Evolutionary conservation across 2,888 invertebrate species (phyloP).

Genomic region (Hydroisotoma schaefferi): DNA sequence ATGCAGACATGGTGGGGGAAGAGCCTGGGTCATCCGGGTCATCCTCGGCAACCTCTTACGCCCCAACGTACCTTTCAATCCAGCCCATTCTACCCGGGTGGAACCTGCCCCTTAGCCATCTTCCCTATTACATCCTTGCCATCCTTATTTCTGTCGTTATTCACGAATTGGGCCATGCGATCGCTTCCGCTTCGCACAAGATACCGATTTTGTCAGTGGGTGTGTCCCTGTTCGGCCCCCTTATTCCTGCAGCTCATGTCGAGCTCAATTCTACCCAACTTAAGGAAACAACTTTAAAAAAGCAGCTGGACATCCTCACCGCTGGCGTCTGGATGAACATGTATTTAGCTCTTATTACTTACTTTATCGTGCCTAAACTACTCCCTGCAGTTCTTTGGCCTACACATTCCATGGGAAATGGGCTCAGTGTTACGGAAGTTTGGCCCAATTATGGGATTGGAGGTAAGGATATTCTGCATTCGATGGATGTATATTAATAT

Average conservation of each 20-base stretch:
- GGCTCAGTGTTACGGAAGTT: constrained; percentile 45
- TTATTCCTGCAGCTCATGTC: constrained; percentile 41
- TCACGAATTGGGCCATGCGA: constrained; percentile 47
- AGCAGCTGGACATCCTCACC: constrained; percentile 47
- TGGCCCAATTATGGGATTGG: constrained; percentile 44
- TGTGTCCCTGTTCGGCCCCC: constrained; percentile 46
- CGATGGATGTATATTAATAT: neutral
- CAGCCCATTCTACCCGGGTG: constrained; percentile 47
- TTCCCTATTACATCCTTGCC: constrained; percentile 47
- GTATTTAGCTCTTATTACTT: constrained; percentile 44
- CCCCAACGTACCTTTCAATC: constrained; percentile 41
- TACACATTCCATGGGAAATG: constrained; percentile 43
- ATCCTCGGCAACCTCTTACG: constrained; percentile 11
- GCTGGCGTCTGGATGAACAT: constrained; percentile 48
- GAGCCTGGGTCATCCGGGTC: neutral
- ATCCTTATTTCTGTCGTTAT: constrained; percentile 47
- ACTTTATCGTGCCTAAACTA: constrained; percentile 45
- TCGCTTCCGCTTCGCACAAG: constrained; percentile 46
- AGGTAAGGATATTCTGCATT: constrained; percentile 30
- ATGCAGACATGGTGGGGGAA: constrained; percentile 38
- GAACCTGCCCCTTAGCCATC: constrained; percentile 46
- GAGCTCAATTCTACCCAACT: constrained; percentile 46
- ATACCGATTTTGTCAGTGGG: constrained; percentile 47
- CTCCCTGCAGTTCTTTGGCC: constrained; percentile 44
- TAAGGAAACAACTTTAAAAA: constrained; percentile 40